Conservation (phyloP, 2,888 invertebrate genomes). For the Ornithoptera priamus region DNA sequence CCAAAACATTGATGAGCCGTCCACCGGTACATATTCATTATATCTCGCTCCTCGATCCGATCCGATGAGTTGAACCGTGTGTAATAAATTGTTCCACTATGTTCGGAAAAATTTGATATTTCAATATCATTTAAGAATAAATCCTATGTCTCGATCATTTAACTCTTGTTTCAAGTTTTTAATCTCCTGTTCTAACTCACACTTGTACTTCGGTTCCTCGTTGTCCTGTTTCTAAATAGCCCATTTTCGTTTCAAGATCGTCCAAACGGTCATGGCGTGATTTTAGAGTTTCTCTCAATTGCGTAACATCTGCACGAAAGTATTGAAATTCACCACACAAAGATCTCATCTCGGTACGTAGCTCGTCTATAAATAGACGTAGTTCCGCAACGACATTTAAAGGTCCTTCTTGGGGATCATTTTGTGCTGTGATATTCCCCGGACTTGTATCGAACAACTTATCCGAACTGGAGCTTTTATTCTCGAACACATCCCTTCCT, state of each 20-base stretch:
- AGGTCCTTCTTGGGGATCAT: too few species aligned
- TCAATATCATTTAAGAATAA: conserved; percentile 14
- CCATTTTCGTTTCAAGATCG: background rate
- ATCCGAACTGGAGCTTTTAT: background rate
- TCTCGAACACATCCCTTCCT: background rate
- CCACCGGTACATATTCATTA: conserved; percentile 12
- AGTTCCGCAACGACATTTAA: too few species aligned
- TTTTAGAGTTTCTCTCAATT: background rate
- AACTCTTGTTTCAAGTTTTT: background rate
- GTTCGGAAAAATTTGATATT: conserved; percentile 14
- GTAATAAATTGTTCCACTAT: conserved; percentile 7
- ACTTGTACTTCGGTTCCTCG: background rate
- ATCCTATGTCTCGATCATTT: conserved; percentile 3
- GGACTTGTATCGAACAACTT: background rate
- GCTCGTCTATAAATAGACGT: too few species aligned
- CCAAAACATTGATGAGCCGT: too few species aligned
- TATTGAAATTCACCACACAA: background rate
- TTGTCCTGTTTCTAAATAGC: background rate
- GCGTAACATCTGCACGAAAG: background rate
- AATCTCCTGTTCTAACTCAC: background rate
- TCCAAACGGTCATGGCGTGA: background rate
- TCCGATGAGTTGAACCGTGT: conserved; percentile 10
- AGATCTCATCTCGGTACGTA: too few species aligned
- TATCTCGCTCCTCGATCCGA: conserved; percentile 7
- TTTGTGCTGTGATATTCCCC: too few species aligned